These are phyloP conservation scores for Antigone vipio DNA, from an alignment of 2,113 vertebrate species.

Conservation along the genomic window DNA sequence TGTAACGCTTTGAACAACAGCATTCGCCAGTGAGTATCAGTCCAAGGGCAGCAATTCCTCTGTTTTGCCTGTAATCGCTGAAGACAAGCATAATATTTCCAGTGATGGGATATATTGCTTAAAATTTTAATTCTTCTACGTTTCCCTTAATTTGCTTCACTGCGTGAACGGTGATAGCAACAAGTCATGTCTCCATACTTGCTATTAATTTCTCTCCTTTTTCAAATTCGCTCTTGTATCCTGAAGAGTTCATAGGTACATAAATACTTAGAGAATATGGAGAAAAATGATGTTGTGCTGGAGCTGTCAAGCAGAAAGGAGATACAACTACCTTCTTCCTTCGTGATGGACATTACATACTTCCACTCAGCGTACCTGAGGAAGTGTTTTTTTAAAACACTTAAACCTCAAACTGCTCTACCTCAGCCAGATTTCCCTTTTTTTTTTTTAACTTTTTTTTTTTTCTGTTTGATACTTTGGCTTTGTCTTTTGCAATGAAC, in stretches of 20 bases:
- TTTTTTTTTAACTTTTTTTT: not conserved
- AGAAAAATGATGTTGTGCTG: not conserved
- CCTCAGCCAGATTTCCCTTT: not conserved
- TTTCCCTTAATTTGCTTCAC: not conserved
- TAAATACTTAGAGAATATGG: not conserved
- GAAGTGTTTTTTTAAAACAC: not conserved
- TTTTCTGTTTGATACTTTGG: not conserved
- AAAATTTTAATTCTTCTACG: not conserved
- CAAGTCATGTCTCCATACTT: not conserved
- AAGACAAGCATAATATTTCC: not conserved
- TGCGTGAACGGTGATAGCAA: not conserved
- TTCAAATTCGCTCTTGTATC: not conserved
- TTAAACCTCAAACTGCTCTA: not conserved
- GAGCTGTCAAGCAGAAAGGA: not conserved
- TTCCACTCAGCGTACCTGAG: not conserved
- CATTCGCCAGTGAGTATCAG: not conserved
- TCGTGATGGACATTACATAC: not conserved
- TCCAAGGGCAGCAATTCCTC: not conserved
- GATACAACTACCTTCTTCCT: not conserved
- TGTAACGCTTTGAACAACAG: not conserved
- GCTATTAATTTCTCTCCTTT: not conserved
- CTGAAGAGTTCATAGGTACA: not conserved
- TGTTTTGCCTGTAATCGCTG: not conserved
- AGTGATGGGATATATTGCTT: not conserved
- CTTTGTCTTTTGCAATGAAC: not conserved